These are phyloP conservation scores for Boloria euphrosyne DNA, from an alignment of 2,888 invertebrate species.

Conservation along the genomic window DNA sequence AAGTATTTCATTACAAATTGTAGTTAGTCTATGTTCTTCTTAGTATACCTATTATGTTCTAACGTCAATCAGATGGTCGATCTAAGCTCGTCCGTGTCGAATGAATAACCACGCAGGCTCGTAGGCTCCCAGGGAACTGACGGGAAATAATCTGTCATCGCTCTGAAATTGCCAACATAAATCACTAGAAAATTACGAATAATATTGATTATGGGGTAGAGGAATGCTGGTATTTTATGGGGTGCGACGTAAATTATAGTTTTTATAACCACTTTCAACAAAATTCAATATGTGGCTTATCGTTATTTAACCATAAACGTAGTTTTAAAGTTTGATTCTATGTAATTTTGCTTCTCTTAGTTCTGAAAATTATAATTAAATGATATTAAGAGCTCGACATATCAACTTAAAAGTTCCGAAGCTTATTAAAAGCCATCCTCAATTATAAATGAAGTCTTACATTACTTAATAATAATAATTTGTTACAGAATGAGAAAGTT, in stretches of 20 bases:
- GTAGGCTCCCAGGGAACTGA: slow-evolving; percentile 54
- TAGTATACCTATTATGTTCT: slow-evolving; percentile 18
- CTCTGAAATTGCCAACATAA: slow-evolving; percentile 56
- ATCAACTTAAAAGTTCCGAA: no score
- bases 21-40: slow-evolving; percentile 9
- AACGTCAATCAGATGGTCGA: slow-evolving; percentile 33
- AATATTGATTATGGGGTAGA: slow-evolving; percentile 33
- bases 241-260: slow-evolving; percentile 19
- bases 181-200: slow-evolving; percentile 45
- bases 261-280: slow-evolving; percentile 4
- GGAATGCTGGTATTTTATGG: slow-evolving; percentile 25
- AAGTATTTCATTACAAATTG: not conserved
- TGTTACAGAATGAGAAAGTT: no score
- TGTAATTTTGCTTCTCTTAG: no score
- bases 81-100: slow-evolving; percentile 49
- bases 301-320: not conserved
- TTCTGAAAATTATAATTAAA: no score
- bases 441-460: no score
- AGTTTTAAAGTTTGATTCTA: not conserved
- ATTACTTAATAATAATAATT: no score
- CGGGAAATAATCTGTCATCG: slow-evolving; percentile 51
- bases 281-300: slow-evolving; percentile 2
- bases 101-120: slow-evolving; percentile 55
- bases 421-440: no score
- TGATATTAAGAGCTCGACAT: no score